Evolutionary conservation across 2,888 invertebrate genomes (phyloP), one percentile per base, ranked within the genome.

Genomic region (Spodoptera littoralis): DNA sequence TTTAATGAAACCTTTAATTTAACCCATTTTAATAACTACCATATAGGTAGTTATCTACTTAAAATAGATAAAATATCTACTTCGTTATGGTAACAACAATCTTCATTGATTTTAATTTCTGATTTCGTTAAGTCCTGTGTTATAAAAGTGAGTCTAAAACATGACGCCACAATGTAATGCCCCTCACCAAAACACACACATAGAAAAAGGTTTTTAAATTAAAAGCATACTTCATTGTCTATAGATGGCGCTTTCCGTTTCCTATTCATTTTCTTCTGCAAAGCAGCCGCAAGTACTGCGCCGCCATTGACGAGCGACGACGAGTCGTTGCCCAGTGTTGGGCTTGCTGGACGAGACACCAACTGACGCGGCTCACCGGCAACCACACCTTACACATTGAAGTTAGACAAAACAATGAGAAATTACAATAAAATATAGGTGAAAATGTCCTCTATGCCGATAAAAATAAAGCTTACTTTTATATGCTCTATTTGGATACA

Each of bases 181-280:
- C 36, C 36, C 9, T 36, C 36, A 36, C 36, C 36, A 9, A 6
- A 36, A 36, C 36, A 36, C 36, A 36, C 36, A 36, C 12, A 27
- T 43, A 8, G 4, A 46, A 62, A 4, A 8, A 9, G 13, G 22
- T 12, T 5, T 1, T 9, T 43, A 50, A 11, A 52, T 46, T 57
- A 36, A 52, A 5, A n/a, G 22, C 76, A 73, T 64, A 93, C 94
- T 82, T 95, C 95, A 79, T 85, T 91, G 52, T 95, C 95, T 56
- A 92, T 65, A 3, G 93, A 92, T 42, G 95, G 95, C 4, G 96
- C 96, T 90, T 98, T 98, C 78, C 98, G 94, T 89, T 98, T 98
- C 66, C 98, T 95, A 80, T 96, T 96, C 84, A 98, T 97, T 88
- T 97, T 97, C 90, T 98, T 98, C 86, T 98, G 98, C 65, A 98